These are phyloP conservation scores for Caenorhabditis virilis DNA, from an alignment of 2,888 invertebrate genomes.

Conservation along the genomic window DNA sequence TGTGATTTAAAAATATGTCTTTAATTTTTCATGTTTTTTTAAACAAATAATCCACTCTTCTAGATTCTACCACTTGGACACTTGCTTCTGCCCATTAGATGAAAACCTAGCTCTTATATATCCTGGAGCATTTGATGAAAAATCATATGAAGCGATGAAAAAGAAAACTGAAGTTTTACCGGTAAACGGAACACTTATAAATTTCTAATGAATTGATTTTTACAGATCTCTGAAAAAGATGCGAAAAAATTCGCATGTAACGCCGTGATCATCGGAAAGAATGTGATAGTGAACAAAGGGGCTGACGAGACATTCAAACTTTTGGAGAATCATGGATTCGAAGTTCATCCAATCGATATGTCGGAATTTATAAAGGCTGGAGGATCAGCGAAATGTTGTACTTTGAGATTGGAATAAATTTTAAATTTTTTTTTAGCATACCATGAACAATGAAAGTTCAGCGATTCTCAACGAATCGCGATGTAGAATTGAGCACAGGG, in stretches of 20 bases:
- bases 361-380: constrained; percentile 66
- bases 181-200: constrained; percentile 20
- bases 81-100: constrained; percentile 65
- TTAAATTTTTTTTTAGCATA: constrained; percentile 64
- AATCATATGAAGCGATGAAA: constrained; percentile 56
- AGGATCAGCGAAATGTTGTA: constrained; percentile 65
- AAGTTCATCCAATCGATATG: constrained; percentile 59
- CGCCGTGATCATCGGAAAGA: constrained; percentile 61
- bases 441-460: constrained; percentile 80
- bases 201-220: neutral
- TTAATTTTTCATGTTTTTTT: neutral
- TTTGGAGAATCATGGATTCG: constrained; percentile 55
- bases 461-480: constrained; percentile 81
- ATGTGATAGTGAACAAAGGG: constrained; percentile 58
- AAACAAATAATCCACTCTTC: neutral
- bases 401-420: constrained; percentile 46
- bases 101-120: constrained; percentile 59
- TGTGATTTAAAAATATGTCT: no score
- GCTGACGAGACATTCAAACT: constrained; percentile 52
- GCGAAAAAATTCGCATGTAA: constrained; percentile 65
- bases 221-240: constrained; percentile 53
- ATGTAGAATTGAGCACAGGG: constrained; percentile 79
- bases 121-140: constrained; percentile 58
- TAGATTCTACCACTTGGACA: constrained; percentile 67
- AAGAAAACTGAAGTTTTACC: constrained; percentile 56